phyloP scores from a whole-genome alignment of 1,140 invertebrate genomes.

The Caenorhabditis briggsae region DNA sequence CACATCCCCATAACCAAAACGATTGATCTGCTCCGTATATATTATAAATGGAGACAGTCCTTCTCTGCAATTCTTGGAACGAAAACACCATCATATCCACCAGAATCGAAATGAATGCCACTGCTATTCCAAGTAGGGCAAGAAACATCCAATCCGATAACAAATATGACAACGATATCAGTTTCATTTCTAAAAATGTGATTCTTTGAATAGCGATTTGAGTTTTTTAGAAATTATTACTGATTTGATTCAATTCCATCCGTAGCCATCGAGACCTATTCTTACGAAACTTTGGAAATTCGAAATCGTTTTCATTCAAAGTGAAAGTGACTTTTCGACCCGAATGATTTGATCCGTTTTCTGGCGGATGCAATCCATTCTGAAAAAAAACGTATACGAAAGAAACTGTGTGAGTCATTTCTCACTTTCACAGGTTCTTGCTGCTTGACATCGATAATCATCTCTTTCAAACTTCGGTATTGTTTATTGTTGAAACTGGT shows the following conservation, averaged over 20 bases:
- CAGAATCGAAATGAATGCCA: conserved; percentile 73
- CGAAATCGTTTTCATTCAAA: conserved; percentile 52
- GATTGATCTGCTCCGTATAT: conserved; percentile 34
- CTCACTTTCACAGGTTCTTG: conserved; percentile 42
- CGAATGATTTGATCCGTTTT: conserved; percentile 47
- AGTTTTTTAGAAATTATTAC: conserved; percentile 4
- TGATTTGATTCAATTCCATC: conserved; percentile 54
- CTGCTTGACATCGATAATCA: conserved; percentile 38
- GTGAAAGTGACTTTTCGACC: conserved; percentile 52
- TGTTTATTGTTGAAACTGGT: conserved; percentile 49
- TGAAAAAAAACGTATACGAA: background rate
- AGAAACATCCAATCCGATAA: conserved; percentile 75
- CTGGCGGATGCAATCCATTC: conserved; percentile 41
- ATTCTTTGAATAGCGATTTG: background rate
- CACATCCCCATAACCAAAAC: conserved; percentile 9
- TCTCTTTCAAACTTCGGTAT: conserved; percentile 51
- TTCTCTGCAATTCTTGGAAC: conserved; percentile 65
- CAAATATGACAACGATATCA: conserved; percentile 57
- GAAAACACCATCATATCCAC: conserved; percentile 74
- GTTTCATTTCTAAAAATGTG: conserved; percentile 60
- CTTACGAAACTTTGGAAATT: conserved; percentile 56
- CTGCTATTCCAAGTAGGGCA: conserved; percentile 73
- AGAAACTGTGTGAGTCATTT: background rate
- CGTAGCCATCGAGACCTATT: conserved; percentile 55
- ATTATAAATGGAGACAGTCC: conserved; percentile 22